A percentile compares a stretch with the other conserved stretches of the same genome.
Conservation (phyloP, 2,113 vertebrate species). For the Hyla sarda region DNA sequence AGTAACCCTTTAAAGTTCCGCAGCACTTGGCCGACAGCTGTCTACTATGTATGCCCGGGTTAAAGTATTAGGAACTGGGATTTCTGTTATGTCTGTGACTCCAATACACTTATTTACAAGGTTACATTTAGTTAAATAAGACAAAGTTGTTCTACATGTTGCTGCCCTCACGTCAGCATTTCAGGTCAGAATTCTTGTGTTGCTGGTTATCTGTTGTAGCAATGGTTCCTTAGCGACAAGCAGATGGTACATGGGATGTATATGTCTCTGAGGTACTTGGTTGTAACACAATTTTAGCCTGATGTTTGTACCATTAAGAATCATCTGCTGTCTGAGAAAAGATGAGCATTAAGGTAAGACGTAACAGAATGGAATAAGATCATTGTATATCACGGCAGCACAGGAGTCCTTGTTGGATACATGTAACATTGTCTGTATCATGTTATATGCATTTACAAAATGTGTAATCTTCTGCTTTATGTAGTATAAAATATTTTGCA, state of each 20-base stretch:
- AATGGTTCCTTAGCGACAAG: conserved; percentile 20
- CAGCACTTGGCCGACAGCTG: too few species aligned
- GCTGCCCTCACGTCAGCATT: background rate
- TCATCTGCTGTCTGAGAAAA: background rate
- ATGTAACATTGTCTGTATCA: background rate
- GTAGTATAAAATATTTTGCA: background rate
- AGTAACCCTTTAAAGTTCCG: too few species aligned
- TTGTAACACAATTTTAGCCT: conserved; percentile 1
- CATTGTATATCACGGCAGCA: background rate
- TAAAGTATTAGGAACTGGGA: too few species aligned
- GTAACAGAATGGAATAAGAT: background rate
- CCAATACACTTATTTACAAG: background rate
- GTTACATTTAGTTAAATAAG: background rate
- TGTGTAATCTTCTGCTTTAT: background rate
- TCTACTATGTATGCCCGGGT: too few species aligned
- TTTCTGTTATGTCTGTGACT: background rate
- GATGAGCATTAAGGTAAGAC: conserved; percentile 7
- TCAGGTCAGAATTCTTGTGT: background rate
- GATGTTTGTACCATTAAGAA: background rate
- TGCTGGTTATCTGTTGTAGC: background rate
- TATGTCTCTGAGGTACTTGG: conserved; percentile 23
- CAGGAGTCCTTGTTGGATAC: background rate
- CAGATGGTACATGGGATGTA: conserved; percentile 34
- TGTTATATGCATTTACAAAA: background rate
- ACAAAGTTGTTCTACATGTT: too few species aligned